Percentiles rank a stretch among this genome's conserved stretches.
Evolutionary conservation across 1,140 invertebrate genomes (phyloP).

Genomic region (Limonius californicus): DNA sequence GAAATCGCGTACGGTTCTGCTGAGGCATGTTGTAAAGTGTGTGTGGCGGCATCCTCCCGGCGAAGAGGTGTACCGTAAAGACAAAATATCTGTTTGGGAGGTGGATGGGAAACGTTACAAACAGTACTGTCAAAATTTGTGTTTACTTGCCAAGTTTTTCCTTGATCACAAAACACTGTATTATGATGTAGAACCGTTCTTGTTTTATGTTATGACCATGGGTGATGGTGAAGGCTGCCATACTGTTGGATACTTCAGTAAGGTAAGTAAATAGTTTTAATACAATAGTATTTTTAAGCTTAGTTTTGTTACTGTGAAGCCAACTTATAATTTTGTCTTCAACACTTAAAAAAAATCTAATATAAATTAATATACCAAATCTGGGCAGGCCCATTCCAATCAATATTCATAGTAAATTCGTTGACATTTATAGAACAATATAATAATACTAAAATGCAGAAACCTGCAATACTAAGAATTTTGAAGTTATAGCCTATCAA

Average conservation of each 20-base stretch:
- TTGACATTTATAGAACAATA: too few species aligned
- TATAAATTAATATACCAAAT: too few species aligned
- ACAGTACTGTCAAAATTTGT: constrained; percentile 97
- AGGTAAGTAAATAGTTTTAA: too few species aligned
- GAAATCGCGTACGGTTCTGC: constrained; percentile 80
- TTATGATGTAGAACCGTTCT: constrained; percentile 94
- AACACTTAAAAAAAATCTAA: too few species aligned
- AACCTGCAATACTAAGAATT: too few species aligned
- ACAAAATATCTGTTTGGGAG: constrained; percentile 94
- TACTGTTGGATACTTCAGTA: constrained; percentile 96
- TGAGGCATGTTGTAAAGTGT: constrained; percentile 85
- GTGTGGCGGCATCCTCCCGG: constrained; percentile 92
- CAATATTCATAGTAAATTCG: too few species aligned
- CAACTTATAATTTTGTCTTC: too few species aligned
- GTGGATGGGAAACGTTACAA: constrained; percentile 96
- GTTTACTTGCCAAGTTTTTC: constrained; percentile 94
- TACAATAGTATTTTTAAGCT: too few species aligned
- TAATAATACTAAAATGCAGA: too few species aligned
- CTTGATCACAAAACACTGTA: constrained; percentile 97
- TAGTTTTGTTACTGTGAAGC: too few species aligned
- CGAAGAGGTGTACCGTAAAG: constrained; percentile 87
- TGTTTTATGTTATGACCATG: constrained; percentile 97
- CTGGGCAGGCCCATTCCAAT: too few species aligned
- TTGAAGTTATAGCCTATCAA: too few species aligned
- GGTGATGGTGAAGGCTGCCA: constrained; percentile 90